Conservation (phyloP, 2,797 vertebrate species). For the Helostoma temminkii region DNA sequence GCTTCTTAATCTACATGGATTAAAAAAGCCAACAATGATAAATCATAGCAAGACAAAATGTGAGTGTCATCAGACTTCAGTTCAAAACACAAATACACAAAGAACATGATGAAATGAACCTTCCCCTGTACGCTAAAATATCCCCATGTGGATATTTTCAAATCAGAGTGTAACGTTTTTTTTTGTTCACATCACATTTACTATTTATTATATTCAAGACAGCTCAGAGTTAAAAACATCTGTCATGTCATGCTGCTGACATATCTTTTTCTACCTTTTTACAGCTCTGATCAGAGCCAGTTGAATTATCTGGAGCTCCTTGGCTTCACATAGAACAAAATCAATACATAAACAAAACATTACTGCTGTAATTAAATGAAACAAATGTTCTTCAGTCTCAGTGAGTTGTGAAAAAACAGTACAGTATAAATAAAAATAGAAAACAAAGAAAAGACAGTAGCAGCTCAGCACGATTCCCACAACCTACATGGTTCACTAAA, state of each 20-base stretch:
- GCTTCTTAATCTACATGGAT: conserved; percentile 46
- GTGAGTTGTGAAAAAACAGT: conserved; percentile 6
- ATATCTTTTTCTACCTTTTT: conserved; percentile 22
- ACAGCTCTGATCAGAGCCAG: conserved; percentile 29
- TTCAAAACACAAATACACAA: conserved; percentile 67
- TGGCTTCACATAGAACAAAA: conserved; percentile 46
- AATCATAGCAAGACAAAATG: conserved; percentile 69
- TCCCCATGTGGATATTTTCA: conserved; percentile 18
- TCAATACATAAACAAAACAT: conserved; percentile 25
- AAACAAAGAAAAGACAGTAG: conserved; percentile 5
- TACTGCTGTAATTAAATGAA: conserved; percentile 17
- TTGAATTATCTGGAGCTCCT: conserved; percentile 37
- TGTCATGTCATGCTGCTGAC: conserved; percentile 37
- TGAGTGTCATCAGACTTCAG: conserved; percentile 54
- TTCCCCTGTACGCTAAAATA: conserved; percentile 15
- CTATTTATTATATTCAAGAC: conserved; percentile 43
- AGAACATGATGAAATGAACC: conserved; percentile 46
- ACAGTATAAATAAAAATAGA: neutral
- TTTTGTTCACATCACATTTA: conserved; percentile 18
- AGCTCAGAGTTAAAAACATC: conserved; percentile 47
- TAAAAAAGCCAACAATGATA: conserved; percentile 52
- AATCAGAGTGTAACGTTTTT: conserved; percentile 42
- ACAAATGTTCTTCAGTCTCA: conserved; percentile 11
- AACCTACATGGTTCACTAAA: conserved; percentile 1
- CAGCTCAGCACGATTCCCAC: neutral